These are phyloP conservation scores for Mongoloraphidia duomilia DNA, from an alignment of 2,888 invertebrate genomes.

Conservation along the genomic window DNA sequence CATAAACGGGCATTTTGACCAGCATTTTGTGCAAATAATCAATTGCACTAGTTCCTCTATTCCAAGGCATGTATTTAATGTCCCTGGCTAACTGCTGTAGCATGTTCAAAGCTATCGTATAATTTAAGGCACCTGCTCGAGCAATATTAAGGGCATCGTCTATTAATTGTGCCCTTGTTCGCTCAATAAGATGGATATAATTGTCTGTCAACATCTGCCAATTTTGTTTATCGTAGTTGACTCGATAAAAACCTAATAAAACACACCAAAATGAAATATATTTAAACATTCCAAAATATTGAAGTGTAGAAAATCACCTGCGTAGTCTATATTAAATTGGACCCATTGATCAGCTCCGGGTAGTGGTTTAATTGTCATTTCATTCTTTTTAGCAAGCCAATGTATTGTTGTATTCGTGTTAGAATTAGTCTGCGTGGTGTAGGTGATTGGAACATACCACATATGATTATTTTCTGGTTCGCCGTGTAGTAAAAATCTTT, in stretches of 20 bases:
- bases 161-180: conserved; percentile 52
- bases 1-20: conserved; percentile 40
- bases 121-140: conserved; percentile 38
- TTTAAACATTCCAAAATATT: conserved; percentile 18
- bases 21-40: conserved; percentile 42
- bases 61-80: conserved; percentile 45
- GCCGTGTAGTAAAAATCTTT: conserved; percentile 17
- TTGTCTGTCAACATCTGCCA: conserved; percentile 41
- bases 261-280: conserved; percentile 22
- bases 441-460: conserved; percentile 38
- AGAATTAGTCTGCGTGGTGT: conserved; percentile 26
- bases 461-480: conserved; percentile 18
- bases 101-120: conserved; percentile 39
- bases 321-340: conserved; percentile 47
- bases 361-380: conserved; percentile 22
- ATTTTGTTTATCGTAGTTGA: conserved; percentile 47
- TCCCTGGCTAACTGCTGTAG: conserved; percentile 34
- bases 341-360: conserved; percentile 37
- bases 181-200: conserved; percentile 38
- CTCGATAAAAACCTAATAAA: conserved; percentile 44
- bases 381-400: conserved; percentile 34
- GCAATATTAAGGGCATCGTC: conserved; percentile 50
- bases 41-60: conserved; percentile 39
- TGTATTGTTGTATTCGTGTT: conserved; percentile 28
- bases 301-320: conserved; percentile 30